Evolutionary conservation across 2,797 vertebrate species (phyloP).

Genomic region (Chiroxiphia lanceolata): DNA sequence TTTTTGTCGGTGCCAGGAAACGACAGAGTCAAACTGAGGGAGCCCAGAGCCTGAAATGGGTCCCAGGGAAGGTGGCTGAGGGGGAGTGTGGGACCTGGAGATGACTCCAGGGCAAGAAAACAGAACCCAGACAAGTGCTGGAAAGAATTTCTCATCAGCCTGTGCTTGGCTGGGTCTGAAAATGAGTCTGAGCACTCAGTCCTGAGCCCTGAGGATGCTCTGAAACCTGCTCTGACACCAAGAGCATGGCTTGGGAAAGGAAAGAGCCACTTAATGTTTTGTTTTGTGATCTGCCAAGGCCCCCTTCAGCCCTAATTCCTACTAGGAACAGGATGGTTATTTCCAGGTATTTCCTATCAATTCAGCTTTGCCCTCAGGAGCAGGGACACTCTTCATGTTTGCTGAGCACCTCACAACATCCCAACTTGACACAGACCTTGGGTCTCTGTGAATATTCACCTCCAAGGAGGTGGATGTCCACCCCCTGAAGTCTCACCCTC

Average conservation of each 20-base stretch:
- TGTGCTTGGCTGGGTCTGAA: not conserved
- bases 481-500: not conserved
- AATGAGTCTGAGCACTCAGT: not conserved
- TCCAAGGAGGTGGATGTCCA: rapidly evolving
- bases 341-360: not conserved
- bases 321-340: not conserved
- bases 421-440: rapidly evolving
- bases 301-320: not conserved
- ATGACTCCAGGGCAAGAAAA: not conserved
- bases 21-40: not conserved
- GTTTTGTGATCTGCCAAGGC: not conserved
- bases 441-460: not conserved
- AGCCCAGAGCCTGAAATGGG: not conserved
- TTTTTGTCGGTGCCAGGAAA: not conserved
- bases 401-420: not conserved
- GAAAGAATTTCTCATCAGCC: not conserved
- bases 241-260: not conserved
- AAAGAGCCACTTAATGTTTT: not conserved
- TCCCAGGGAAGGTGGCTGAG: too few species aligned
- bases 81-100: not conserved
- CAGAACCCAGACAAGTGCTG: not conserved
- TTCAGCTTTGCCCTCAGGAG: not conserved
- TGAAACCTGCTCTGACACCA: not conserved
- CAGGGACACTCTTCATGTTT: rapidly evolving
- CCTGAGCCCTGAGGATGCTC: not conserved